Conservation (phyloP, 2,797 vertebrate genomes). For the Agapornis canus region DNA sequence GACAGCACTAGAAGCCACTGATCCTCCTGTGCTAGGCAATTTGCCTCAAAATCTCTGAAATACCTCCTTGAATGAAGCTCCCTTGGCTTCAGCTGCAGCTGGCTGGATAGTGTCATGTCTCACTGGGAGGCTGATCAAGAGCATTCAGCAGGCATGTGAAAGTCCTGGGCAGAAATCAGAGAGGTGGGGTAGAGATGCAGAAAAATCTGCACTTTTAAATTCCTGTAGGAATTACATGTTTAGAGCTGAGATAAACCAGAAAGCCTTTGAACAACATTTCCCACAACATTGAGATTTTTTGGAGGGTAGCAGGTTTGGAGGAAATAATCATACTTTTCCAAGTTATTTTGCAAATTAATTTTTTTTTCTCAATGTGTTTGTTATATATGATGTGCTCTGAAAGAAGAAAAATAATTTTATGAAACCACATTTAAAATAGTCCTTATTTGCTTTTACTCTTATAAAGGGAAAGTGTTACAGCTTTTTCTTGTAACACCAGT, state of each 20-base stretch:
- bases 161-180: neutral
- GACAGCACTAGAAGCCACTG: neutral
- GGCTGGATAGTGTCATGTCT: too few relatives aligned
- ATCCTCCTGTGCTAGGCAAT: neutral
- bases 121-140: accelerated
- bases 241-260: neutral
- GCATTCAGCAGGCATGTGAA: neutral
- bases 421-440: neutral
- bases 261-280: neutral
- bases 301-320: neutral
- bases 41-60: neutral
- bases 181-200: neutral
- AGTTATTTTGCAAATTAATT: neutral
- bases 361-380: neutral
- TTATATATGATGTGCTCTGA: neutral
- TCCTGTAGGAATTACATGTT: neutral
- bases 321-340: neutral
- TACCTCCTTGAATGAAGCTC: neutral
- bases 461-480: neutral
- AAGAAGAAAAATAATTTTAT: neutral
- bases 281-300: neutral
- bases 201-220: neutral
- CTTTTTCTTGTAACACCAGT: neutral
- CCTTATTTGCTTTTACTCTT: neutral
- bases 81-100: neutral